Base-by-base conservation (phyloP, 2,113 vertebrate genomes). In the Saccopteryx leptura region DNA sequence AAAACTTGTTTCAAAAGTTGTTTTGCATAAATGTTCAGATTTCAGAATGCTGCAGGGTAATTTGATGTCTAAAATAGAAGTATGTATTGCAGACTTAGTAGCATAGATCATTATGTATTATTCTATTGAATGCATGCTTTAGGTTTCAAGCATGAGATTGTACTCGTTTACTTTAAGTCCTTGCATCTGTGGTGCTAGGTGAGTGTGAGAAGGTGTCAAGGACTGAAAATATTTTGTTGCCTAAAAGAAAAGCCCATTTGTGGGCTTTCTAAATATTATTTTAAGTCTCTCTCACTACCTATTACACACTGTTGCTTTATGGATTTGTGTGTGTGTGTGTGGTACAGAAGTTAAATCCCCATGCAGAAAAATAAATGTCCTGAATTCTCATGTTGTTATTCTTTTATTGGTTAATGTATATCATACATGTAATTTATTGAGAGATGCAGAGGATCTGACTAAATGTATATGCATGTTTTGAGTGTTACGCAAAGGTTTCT, bases 121-220 rank as follows among this genome's bases (percentile, higher is more conserved):
- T 96, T 89, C 79, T 95, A 58, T 75, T 80, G 85, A 91, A 28
- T 98, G 98, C 98, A 98, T 98, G 98, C 98, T 98, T 98, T 95
- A 96, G 92, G 86, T 95, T 85, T 61, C 95, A 98, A 98, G 98
- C 98, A 98, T 98, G 98, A 97, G 95, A 88, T 96, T 66, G n/a
- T 97, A 97, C 95, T 92, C 83, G 96, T 98, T 97, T 97, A 98
- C 98, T 93, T 39, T 97, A 92, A 95, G 97, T 98, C 98, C 98
- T 98, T 98, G 97, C 96, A 96, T 98, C 97, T 97, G 97, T 94
- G 98, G 98, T 99, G 98, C 98, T 99, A 98, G 98, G 98, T 98
- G 91, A 96, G 96, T 98, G 95, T 98, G 97, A 98, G 97, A 97
- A 92, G 95, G 89, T 96, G 98, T 92, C 96, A 98, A 98, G 98